Percentiles rank a stretch among this genome's conserved stretches.
Conservation (phyloP, 1,140 invertebrate species). For the honey bee (Apis mellifera) region Amel_HAv3.1 CM009936.2:12551001-12551500, state of each 20-base stretch:
- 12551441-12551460: too few relatives aligned
- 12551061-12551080: slow-evolving; percentile 11
- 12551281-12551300: slow-evolving; percentile 14
- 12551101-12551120: slow-evolving; percentile 5
- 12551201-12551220: slow-evolving; percentile 66
- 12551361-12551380: too few relatives aligned
- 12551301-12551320: slow-evolving; percentile 35
- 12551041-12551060: too few relatives aligned
- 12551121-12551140: slow-evolving; percentile 43
- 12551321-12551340: slow-evolving; percentile 28
- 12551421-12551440: too few relatives aligned
- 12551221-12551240: slow-evolving; percentile 59
- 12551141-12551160: slow-evolving; percentile 60
- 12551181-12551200: slow-evolving; percentile 64
- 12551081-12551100: not conserved
- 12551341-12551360: slow-evolving; percentile 20
- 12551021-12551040: too few relatives aligned
- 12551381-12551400: too few relatives aligned
- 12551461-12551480: too few relatives aligned
- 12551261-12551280: slow-evolving; percentile 33
- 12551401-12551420: too few relatives aligned
- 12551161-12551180: slow-evolving; percentile 52
- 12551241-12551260: slow-evolving; percentile 47
- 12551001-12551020: too few relatives aligned
- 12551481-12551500: too few relatives aligned